Evolutionary conservation across 1,140 invertebrate species (phyloP), one percentile per base, ranked within the genome.

Genomic region (Saxidomus purpurata): DNA sequence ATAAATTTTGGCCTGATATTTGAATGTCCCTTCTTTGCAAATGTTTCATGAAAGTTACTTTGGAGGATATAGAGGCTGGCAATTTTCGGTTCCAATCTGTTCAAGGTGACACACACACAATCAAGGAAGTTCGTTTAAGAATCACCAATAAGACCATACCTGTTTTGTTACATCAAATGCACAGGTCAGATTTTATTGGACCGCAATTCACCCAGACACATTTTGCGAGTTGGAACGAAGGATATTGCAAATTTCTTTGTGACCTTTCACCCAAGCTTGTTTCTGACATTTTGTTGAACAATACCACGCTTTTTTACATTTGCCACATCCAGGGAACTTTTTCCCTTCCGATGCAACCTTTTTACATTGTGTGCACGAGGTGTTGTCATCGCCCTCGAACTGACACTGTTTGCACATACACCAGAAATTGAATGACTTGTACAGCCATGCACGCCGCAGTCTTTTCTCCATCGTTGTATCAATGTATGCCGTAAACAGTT

Each of bases 341-440:
- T 93, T 93, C 13, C 87, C 91, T 0, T 91, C 90, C 19, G 74
- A 63, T 28, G 93, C 87, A 22, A 90, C 90, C 4, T 90, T 93
- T 11, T 90, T 85, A 55, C 94, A 95, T 34, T 93, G 89, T 13
- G 94, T 94, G 76, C 94, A 95, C 19, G 74, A 61, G 3, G 91
- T 87, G 0, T 92, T 52, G 55, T 94, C 92, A 82, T 94, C 94
- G 0, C 94, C 94, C 80, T 95, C 94, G 63, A 93, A 94, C 36
- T 92, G 84, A 86, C 94, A 95, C n/a, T 93, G 91, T 28, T 61
- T 90, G 77, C 94, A 95, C 28, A 91, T 82, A 84, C 94, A 95
- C 94, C 94, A 95, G 83, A 95, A 95, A 71, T 94, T 94, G 87
- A 94, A 95, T 0, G 94, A 94, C 71, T 94, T 93, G 84, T 92